Base-by-base conservation (phyloP, 2,888 invertebrate species). In the Sinhomidia bicolor region DNA sequence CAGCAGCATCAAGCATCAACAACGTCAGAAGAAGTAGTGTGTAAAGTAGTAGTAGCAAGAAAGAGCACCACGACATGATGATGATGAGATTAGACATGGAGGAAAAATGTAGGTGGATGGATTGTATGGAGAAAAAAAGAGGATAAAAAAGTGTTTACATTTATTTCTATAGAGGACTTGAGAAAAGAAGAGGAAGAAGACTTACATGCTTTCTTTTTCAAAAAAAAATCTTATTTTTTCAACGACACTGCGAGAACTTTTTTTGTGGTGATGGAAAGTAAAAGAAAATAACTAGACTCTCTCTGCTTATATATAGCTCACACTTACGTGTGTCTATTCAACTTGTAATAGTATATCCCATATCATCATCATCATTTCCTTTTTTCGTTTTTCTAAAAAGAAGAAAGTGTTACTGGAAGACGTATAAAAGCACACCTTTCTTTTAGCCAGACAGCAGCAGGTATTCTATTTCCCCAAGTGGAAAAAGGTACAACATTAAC, bases 71-170 rank as follows among this genome's bases (percentile, higher is more conserved):
- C 36, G 36, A 36, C 7, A 60, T 20, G 62, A 36, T 32, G 60
- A 57, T 80, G 80, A 80, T 80, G 60, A 80, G 80, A 80, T 80
- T 80, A 80, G 80, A 80, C 60, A 44, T 41, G 57, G 60, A 47
- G 32, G 60, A 80, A 41, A 14, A 74, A 44, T 36, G 44, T 57
- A 23, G 20, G 36, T 36, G 36, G 36, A 36, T 36, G n/a, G 36
- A 36, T 36, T 3, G 7, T 7, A 10, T 44, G 44, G 47, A n/a
- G 44, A 51, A n/a, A 29, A 54, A 51, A 41, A 23, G n/a, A 60
- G 26, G 9, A 62, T 79, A 41, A 57, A 60, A 41, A 57, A 60
- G 79, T 79, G 79, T 80, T 23, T 80, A 62, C 71, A n/a, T n/a
- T 44, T 44, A 20, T 65, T 32, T 36, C 32, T 20, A n/a, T 7